phyloP scores from a whole-genome alignment of 2,888 invertebrate genomes.

The Vesta saturnalis region DNA sequence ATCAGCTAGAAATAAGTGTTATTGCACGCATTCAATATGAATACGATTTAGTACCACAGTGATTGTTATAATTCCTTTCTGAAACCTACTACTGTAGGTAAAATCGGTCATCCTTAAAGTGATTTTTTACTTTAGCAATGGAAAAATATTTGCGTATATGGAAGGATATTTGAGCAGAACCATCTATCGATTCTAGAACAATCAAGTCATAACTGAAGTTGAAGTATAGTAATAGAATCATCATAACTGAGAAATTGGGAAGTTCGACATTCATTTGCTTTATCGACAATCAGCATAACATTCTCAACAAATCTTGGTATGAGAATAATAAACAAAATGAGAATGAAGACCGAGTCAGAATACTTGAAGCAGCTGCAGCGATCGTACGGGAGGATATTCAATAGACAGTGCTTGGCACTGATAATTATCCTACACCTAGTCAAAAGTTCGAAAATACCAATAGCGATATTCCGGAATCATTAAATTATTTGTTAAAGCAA shows the following conservation, averaged over 20 bases:
- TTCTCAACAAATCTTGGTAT: neutral
- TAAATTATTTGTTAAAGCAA: neutral
- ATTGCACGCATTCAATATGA: too few species aligned
- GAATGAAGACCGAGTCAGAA: neutral
- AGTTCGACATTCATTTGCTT: neutral
- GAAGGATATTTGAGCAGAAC: neutral
- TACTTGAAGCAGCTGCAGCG: too few species aligned
- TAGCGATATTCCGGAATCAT: neutral
- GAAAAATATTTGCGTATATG: neutral
- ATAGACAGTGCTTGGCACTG: neutral
- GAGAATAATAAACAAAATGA: neutral
- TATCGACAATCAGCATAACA: neutral
- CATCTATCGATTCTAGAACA: neutral
- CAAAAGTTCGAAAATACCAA: conserved; percentile 1
- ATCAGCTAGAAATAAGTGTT: neutral
- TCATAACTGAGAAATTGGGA: neutral
- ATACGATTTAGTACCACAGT: too few species aligned
- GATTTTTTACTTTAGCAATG: neutral
- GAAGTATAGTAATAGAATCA: too few species aligned
- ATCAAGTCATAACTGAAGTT: neutral
- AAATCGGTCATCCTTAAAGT: neutral
- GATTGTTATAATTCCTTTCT: too few species aligned
- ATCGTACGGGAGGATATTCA: neutral
- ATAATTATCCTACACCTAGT: conserved; percentile 1
- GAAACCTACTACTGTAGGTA: neutral